Conservation (phyloP, 1,140 invertebrate species). For the Pantala flavescens region DNA sequence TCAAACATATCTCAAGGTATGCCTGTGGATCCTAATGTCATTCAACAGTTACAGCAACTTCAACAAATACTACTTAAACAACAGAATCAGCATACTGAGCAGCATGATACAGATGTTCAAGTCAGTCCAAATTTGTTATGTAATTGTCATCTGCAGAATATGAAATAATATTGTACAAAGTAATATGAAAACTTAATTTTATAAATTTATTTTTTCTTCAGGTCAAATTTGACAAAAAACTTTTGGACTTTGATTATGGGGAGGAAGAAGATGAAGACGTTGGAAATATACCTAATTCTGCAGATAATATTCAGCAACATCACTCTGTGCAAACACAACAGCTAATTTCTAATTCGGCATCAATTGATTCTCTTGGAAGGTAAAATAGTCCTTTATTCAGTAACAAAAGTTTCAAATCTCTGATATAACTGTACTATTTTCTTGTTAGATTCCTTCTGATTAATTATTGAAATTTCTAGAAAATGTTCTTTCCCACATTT, state of each 20-base stretch:
- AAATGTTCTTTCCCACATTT: no score
- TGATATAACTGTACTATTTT: no score
- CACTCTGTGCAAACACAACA: neutral
- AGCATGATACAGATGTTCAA: neutral
- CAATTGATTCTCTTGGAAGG: constrained; percentile 27
- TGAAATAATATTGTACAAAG: no score
- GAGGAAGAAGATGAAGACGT: constrained; percentile 65
- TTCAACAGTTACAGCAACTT: constrained; percentile 47
- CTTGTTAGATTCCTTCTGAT: neutral
- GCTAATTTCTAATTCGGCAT: constrained; percentile 11
- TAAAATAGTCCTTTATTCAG: constrained; percentile 13
- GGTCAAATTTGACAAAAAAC: constrained; percentile 62
- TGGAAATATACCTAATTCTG: neutral
- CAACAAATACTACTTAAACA: constrained; percentile 46
- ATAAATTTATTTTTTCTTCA: constrained; percentile 20
- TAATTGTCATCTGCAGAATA: no score
- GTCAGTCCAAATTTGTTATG: neutral
- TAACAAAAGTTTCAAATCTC: no score
- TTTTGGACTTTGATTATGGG: constrained; percentile 75
- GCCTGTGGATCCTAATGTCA: constrained; percentile 31
- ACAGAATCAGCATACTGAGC: constrained; percentile 13
- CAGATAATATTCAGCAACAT: constrained; percentile 15
- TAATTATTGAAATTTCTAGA: no score
- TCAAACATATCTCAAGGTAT: constrained; percentile 13
- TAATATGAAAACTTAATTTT: neutral